These are phyloP conservation scores for Melinopterus prodromus DNA, from an alignment of 2,888 invertebrate genomes.

Conservation along the genomic window DNA sequence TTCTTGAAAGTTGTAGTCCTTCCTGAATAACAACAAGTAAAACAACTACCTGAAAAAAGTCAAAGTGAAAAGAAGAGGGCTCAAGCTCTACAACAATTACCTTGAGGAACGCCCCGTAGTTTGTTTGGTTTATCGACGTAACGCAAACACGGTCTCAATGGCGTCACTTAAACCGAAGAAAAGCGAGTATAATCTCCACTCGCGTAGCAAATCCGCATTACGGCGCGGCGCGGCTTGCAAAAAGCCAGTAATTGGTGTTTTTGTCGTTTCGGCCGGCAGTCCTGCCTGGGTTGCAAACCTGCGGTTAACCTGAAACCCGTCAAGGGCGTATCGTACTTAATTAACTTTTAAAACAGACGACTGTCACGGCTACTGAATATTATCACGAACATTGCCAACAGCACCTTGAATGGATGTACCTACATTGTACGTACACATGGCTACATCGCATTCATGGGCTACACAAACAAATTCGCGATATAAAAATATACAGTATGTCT, in stretches of 20 bases:
- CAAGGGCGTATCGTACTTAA: background rate
- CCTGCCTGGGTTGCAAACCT: background rate
- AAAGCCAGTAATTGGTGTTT: background rate
- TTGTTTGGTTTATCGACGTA: background rate
- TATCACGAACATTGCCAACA: background rate
- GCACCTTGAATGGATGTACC: background rate
- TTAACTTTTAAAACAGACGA: background rate
- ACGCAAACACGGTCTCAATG: background rate
- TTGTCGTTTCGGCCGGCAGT: background rate
- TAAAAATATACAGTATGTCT: too few species aligned
- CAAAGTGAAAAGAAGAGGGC: background rate
- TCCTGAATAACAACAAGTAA: background rate
- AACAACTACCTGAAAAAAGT: too few species aligned
- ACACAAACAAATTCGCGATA: too few species aligned
- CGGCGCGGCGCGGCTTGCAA: background rate
- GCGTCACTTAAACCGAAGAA: background rate
- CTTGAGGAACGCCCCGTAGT: background rate
- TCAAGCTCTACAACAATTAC: background rate
- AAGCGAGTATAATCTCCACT: background rate
- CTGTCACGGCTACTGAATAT: constrained; percentile 4
- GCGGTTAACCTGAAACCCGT: background rate
- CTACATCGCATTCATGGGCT: too few species aligned
- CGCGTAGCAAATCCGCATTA: background rate
- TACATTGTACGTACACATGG: too few species aligned
- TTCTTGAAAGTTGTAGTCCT: background rate